Percentiles rank a stretch among this genome's conserved stretches.
phyloP scores from a whole-genome alignment of 2,888 invertebrate genomes.

The Nymphalis urticae region DNA sequence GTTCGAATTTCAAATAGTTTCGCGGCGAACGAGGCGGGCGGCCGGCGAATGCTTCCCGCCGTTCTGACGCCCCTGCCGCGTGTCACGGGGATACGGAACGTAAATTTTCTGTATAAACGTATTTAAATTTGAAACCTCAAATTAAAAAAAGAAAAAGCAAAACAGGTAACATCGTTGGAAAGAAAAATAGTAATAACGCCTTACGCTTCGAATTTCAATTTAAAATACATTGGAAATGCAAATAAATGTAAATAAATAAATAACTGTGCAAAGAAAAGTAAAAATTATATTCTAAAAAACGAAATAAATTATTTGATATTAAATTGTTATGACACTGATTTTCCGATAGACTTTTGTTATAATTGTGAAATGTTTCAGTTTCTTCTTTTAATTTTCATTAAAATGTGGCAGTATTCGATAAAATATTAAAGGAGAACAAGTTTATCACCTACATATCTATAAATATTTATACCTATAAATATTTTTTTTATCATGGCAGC shows the following conservation, averaged over 20 bases:
- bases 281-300: too few species aligned
- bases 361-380: too few species aligned
- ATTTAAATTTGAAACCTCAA: neutral
- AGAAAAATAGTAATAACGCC: conserved; percentile 1
- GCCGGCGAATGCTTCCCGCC: conserved; percentile 58
- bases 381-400: too few species aligned
- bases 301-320: too few species aligned
- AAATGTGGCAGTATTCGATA: too few species aligned
- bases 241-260: too few species aligned
- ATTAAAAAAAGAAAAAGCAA: neutral
- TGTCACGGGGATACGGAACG: conserved; percentile 9
- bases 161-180: neutral
- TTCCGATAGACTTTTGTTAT: too few species aligned
- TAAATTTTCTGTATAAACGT: conserved; percentile 6
- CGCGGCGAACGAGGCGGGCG: conserved; percentile 53
- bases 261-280: too few species aligned
- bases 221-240: too few species aligned
- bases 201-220: neutral
- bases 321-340: too few species aligned
- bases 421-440: too few species aligned
- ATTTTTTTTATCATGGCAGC: neutral
- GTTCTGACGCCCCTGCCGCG: conserved; percentile 64
- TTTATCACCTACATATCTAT: neutral
- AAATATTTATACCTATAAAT: neutral
- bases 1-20: conserved; percentile 12